Evolutionary conservation across 2,113 vertebrate genomes (phyloP).

Genomic region (Leptodactylus fuscus): DNA sequence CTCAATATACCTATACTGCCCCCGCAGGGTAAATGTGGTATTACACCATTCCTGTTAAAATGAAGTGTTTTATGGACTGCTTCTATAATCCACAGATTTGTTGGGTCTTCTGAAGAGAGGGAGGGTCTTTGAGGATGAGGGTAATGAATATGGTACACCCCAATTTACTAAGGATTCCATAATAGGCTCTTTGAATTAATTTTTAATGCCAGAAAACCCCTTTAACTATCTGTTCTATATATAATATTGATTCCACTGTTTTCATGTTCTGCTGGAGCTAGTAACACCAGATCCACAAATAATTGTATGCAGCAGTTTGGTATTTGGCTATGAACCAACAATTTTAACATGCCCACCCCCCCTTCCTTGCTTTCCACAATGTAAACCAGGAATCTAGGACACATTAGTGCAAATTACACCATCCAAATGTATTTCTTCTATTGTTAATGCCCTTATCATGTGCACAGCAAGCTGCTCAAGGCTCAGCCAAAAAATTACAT

Average conservation of each 20-base stretch:
- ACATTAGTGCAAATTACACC: slow-evolving; percentile 9
- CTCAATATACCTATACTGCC: neutral
- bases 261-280: neutral
- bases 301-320: slow-evolving; percentile 10
- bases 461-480: neutral
- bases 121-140: neutral
- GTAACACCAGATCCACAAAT: slow-evolving; percentile 16
- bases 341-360: neutral
- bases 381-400: slow-evolving; percentile 13
- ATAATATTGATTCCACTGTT: neutral
- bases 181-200: neutral
- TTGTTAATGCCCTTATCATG: slow-evolving; percentile 10
- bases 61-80: neutral
- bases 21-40: neutral
- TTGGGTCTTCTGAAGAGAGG: neutral
- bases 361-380: neutral
- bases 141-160: neutral
- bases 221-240: neutral
- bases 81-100: neutral
- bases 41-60: neutral
- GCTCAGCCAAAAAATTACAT: neutral
- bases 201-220: neutral
- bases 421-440: neutral
- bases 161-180: neutral
- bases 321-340: neutral